phyloP scores from a whole-genome alignment of 2,797 vertebrate species.

The Carduelis carduelis region DNA sequence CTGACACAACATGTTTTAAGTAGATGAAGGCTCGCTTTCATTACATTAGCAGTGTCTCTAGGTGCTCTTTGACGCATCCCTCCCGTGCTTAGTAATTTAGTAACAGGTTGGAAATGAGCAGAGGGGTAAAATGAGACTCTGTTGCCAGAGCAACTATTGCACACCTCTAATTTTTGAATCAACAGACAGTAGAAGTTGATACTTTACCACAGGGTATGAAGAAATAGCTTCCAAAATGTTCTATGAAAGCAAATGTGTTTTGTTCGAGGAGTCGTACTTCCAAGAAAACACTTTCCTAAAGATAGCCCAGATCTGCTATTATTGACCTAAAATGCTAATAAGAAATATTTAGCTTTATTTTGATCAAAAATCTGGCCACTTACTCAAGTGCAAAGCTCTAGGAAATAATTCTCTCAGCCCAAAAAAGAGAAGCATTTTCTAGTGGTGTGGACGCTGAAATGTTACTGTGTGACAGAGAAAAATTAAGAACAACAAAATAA shows the following conservation, averaged over 20 bases:
- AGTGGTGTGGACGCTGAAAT: neutral
- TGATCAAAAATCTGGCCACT: neutral
- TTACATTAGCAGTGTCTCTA: constrained; percentile 84
- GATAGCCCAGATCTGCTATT: neutral
- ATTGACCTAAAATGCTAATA: neutral
- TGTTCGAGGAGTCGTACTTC: neutral
- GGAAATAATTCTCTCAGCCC: neutral
- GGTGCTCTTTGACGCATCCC: constrained; percentile 84
- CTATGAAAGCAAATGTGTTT: neutral
- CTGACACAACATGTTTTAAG: constrained; percentile 82
- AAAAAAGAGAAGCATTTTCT: neutral
- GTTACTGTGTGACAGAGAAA: neutral
- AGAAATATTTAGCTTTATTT: neutral
- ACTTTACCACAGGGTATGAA: constrained; percentile 68
- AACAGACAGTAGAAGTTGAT: constrained; percentile 73
- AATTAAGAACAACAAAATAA: neutral
- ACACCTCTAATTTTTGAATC: constrained; percentile 80
- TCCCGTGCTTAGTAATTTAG: constrained; percentile 86
- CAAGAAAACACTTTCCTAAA: neutral
- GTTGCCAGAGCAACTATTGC: constrained; percentile 85
- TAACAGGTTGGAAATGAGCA: constrained; percentile 95
- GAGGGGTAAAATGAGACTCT: constrained; percentile 89
- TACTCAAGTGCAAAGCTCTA: neutral
- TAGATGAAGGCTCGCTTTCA: constrained; percentile 85
- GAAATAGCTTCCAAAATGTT: constrained; percentile 56